Evolutionary conservation across 2,888 invertebrate genomes (phyloP).

Genomic region (Philhelius pedissequus): DNA sequence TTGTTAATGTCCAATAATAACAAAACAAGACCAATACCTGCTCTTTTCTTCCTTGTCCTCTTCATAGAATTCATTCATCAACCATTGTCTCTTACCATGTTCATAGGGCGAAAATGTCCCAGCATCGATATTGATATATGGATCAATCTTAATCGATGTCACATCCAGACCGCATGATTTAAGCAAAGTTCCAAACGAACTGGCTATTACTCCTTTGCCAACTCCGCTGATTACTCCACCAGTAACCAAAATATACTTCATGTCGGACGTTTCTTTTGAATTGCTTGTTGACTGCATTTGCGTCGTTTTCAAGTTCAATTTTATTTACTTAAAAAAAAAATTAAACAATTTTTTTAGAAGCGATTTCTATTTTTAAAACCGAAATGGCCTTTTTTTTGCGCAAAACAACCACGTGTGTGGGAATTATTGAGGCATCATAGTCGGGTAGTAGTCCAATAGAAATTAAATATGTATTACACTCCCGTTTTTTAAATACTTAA

Average conservation of each 20-base stretch:
- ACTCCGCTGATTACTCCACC: conserved; percentile 99
- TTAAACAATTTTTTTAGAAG: background rate
- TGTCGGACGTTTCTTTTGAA: conserved; percentile 74
- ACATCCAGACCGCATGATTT: conserved; percentile 97
- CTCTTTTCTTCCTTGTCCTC: background rate
- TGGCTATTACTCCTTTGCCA: conserved; percentile 97
- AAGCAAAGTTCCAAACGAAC: conserved; percentile 96
- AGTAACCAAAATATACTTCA: conserved; percentile 99
- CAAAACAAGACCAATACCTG: background rate
- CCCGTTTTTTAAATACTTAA: background rate
- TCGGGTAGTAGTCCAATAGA: background rate
- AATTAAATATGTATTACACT: background rate
- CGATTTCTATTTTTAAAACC: background rate
- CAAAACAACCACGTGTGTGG: conserved; percentile 5
- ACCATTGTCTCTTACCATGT: conserved; percentile 86
- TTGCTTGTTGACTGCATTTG: conserved; percentile 15
- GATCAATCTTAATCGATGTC: conserved; percentile 99
- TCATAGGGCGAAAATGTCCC: conserved; percentile 99
- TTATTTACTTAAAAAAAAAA: conserved; percentile 1
- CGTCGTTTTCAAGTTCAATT: conserved; percentile 16
- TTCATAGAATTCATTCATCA: too few species aligned
- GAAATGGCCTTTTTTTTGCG: background rate
- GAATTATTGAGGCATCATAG: background rate
- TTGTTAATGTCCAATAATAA: background rate
- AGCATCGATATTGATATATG: conserved; percentile 99